Percentiles rank a stretch among this genome's conserved stretches.
Conservation (phyloP, 2,797 vertebrate genomes). For the Arnoldichthys spilopterus region DNA sequence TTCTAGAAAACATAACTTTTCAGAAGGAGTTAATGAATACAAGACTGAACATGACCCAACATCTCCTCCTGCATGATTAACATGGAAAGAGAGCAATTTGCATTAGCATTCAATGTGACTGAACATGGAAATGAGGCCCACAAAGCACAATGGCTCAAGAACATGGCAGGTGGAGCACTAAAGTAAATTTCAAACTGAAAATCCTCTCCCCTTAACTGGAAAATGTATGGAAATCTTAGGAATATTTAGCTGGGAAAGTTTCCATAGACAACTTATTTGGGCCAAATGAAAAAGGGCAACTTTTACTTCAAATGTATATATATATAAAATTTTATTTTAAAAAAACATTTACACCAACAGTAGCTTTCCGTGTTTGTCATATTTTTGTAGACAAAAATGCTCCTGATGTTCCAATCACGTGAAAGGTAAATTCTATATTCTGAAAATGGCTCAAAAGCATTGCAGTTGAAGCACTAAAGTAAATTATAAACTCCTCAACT, state of each 20-base stretch:
- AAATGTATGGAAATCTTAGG: not conserved
- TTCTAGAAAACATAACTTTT: slow-evolving; percentile 2
- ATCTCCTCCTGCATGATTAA: slow-evolving; percentile 63
- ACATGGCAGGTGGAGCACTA: slow-evolving; percentile 38
- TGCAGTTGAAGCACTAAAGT: slow-evolving; percentile 10
- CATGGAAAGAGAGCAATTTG: slow-evolving; percentile 66
- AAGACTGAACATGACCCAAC: slow-evolving; percentile 60
- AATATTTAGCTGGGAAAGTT: not conserved
- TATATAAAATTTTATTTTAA: no score
- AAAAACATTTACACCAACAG: no score
- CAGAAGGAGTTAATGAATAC: slow-evolving; percentile 16
- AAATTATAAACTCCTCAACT: not conserved
- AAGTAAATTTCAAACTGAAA: not conserved
- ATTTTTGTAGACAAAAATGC: no score
- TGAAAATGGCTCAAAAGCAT: slow-evolving; percentile 49
- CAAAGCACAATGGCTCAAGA: slow-evolving; percentile 34
- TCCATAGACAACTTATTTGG: slow-evolving; percentile 8
- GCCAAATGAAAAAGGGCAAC: not conserved
- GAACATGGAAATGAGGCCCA: slow-evolving; percentile 54
- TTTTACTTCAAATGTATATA: no score
- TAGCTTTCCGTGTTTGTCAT: no score
- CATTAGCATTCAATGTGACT: slow-evolving; percentile 59
- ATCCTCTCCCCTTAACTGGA: not conserved
- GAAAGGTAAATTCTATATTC: no score
- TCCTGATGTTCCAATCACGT: no score